These are phyloP conservation scores for Cylas formicarius DNA, from an alignment of 1,140 invertebrate genomes.

Conservation along the genomic window DNA sequence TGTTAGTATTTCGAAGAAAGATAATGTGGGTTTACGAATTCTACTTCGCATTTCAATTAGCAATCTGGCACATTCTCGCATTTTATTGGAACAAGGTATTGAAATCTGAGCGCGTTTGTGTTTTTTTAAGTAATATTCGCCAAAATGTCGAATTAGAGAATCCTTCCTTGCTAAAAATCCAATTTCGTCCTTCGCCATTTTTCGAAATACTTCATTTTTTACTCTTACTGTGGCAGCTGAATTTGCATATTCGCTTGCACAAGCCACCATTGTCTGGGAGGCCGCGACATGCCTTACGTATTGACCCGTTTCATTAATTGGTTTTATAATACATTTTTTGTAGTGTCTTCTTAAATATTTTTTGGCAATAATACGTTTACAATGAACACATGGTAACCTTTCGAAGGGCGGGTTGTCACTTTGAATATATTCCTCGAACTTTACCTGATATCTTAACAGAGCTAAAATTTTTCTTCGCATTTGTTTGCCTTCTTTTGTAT, in stretches of 20 bases:
- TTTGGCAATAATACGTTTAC: neutral
- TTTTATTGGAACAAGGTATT: too few relatives aligned
- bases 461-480: constrained; percentile 18
- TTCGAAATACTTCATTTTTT: neutral
- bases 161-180: neutral
- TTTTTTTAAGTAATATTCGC: too few relatives aligned
- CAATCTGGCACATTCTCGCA: too few relatives aligned
- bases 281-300: neutral
- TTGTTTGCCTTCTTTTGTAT: constrained; percentile 14
- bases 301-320: too few relatives aligned
- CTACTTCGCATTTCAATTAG: neutral
- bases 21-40: neutral
- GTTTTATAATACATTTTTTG: constrained; percentile 1
- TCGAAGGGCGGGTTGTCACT: constrained; percentile 9
- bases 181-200: constrained; percentile 1
- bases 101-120: too few relatives aligned
- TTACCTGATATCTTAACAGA: constrained; percentile 11
- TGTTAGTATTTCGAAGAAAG: neutral
- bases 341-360: constrained; percentile 2
- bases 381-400: constrained; percentile 23
- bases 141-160: too few relatives aligned
- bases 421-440: constrained; percentile 17
- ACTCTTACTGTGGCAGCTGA: neutral
- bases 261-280: constrained; percentile 1
- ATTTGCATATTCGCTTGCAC: neutral